Evolutionary conservation across 2,888 invertebrate species (phyloP), one percentile per base, ranked within the genome.

Genomic region (Noctua fimbriata): DNA sequence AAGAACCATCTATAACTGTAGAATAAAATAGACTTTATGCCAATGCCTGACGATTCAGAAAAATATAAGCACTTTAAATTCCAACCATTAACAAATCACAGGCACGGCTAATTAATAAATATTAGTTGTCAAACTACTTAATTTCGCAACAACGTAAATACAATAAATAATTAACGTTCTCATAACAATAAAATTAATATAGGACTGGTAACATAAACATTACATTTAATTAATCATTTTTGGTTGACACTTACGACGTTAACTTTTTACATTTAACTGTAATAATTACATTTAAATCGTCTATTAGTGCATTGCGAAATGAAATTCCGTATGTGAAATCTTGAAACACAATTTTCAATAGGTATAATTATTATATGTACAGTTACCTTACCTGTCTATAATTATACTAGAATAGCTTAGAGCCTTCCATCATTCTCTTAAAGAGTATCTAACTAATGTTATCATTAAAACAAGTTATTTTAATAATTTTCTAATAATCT

Each of bases 361-460:
- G 16, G 9, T 67, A 2, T 49, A 4, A 58, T 80, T 79, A 58
- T 80, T 79, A 69, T 80, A 81, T 82, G 78, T 83, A 89, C 83
- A 89, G 28, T 73, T 44, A 76, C 0, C 70, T 84, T 81, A 84
- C 16, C 52, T 70, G 58, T 77, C 79, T 83, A 49, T 36, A 83
- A 71, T 70, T 78, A 82, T 78, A 47, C 78, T 87, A 88, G 65
- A 76, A 86, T 87, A 91, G 92, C 92, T 92, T 92, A 91, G 90
- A 92, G 92, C 92, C 90, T 87, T 89, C 82, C 75, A 67, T 89
- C 87, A 84, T 86, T 87, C 90, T 89, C 91, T 92, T 90, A 88
- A 86, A 91, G 91, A 92, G 91, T 90, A 85, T 87, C 86, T 90
- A 88, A 87, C 88, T 90, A 89, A 76, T 73, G 83, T 87, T 88